Percentiles rank a stretch among this genome's conserved stretches.
These are phyloP conservation scores for Catharus ustulatus DNA, from an alignment of 2,797 vertebrate species.

Conservation along the genomic window DNA sequence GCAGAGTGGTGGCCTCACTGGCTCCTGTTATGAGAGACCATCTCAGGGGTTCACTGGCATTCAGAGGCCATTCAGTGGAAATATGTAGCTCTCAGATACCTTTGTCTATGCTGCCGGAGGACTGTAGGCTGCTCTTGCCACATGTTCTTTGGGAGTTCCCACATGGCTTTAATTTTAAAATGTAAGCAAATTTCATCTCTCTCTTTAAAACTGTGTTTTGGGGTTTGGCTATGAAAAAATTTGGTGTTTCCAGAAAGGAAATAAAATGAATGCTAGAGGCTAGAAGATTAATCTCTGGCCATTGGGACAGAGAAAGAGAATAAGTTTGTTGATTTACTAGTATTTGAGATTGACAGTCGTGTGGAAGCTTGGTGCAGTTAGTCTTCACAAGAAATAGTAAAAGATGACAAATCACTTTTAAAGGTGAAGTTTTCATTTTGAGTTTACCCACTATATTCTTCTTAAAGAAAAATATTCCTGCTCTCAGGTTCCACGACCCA, in stretches of 20 bases:
- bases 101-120: not conserved
- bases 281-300: not conserved
- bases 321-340: not conserved
- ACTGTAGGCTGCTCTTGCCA: not conserved
- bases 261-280: not conserved
- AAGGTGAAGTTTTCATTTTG: not conserved
- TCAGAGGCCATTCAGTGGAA: not conserved
- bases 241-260: not conserved
- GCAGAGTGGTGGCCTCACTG: not conserved
- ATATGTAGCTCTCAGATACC: not conserved
- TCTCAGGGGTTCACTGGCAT: fast-evolving
- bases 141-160: not conserved
- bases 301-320: not conserved
- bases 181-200: not conserved
- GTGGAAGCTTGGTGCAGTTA: not conserved
- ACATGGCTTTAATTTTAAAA: not conserved
- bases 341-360: not conserved
- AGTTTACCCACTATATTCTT: not conserved
- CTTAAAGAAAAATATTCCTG: not conserved
- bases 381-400: not conserved
- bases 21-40: not conserved
- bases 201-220: not conserved
- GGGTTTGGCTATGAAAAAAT: not conserved
- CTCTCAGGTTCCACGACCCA: not conserved
- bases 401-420: not conserved